Base-by-base conservation (phyloP, 2,797 vertebrate species). In the Sebastes vulpes region DNA sequence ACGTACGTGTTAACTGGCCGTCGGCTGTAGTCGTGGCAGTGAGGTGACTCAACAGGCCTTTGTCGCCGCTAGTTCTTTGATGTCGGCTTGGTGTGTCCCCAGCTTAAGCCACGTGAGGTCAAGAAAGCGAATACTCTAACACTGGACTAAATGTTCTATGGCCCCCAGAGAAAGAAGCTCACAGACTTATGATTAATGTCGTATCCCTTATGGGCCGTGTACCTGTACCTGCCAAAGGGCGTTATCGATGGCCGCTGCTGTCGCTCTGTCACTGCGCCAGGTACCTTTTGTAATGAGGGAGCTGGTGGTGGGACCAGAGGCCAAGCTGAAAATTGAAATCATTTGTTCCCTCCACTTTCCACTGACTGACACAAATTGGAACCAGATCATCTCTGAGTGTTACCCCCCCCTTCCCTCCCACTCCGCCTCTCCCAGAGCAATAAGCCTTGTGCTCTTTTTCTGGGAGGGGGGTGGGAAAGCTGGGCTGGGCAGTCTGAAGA, bases 331-430 rank as follows among this genome's bases (percentile, higher is more conserved):
- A 93, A 91, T 90, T 92, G 79, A 93, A 94, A 91, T 91, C 5
- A 60, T 88, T 90, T 73, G 79, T 92, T 89, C 86, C 74, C 90
- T 91, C 84, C 76, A 85, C 90, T 94, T 92, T 91, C 83, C 77
- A 83, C 79, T 71, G 85, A 91, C 92, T 81, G 94, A 94, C 93
- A 94, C 90, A 95, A 95, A 95, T 94, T 93, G 89, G 86, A 96
- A 95, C 89, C 94, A 90, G 94, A 96, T 92, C 89, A 89, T 93
- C 88, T 90, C 86, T 52, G 73, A 79, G 91, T 85, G 84, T 84
- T 80, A 58, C 57, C 25, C 21, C 70, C 74, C 26, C 5, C 26
- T 12, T 7, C 32, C 54, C 46, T 32, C 72, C 69, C 79, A 63
- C 75, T 79, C 80, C 8, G 18, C 82, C 85, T 86, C 75, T 90